Conservation (phyloP, 2,888 invertebrate genomes). For the Digitonthophagus gazella region DNA sequence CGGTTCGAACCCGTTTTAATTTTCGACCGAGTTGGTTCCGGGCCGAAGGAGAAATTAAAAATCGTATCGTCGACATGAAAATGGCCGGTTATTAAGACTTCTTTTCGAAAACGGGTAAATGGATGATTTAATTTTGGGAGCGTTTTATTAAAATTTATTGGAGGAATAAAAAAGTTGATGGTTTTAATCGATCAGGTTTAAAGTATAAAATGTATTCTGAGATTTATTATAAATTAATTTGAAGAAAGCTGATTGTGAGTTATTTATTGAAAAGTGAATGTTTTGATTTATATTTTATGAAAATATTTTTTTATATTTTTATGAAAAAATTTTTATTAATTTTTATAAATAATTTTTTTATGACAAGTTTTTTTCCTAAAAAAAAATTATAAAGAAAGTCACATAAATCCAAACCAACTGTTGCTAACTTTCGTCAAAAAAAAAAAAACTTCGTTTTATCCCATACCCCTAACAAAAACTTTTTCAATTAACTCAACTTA, state of each 20-base stretch:
- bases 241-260: too few species aligned
- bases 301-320: too few species aligned
- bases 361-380: background rate
- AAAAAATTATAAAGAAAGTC: background rate
- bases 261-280: too few species aligned
- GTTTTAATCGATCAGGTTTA: too few species aligned
- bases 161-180: background rate
- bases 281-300: too few species aligned
- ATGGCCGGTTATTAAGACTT: background rate
- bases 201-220: too few species aligned
- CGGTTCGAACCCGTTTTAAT: background rate
- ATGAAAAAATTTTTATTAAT: too few species aligned
- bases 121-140: background rate
- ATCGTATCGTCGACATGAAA: background rate
- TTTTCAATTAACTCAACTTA: background rate
- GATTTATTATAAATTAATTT: too few species aligned
- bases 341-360: too few species aligned
- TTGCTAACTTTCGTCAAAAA: background rate
- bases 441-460: background rate
- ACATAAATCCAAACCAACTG: background rate
- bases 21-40: background rate
- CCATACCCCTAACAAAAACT: background rate
- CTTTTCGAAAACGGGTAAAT: background rate
- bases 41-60: background rate
- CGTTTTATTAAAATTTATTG: background rate